Percentiles rank a stretch among this genome's conserved stretches.
These are phyloP conservation scores for Andricus quercusramuli DNA, from an alignment of 2,888 invertebrate genomes.

Conservation along the genomic window DNA sequence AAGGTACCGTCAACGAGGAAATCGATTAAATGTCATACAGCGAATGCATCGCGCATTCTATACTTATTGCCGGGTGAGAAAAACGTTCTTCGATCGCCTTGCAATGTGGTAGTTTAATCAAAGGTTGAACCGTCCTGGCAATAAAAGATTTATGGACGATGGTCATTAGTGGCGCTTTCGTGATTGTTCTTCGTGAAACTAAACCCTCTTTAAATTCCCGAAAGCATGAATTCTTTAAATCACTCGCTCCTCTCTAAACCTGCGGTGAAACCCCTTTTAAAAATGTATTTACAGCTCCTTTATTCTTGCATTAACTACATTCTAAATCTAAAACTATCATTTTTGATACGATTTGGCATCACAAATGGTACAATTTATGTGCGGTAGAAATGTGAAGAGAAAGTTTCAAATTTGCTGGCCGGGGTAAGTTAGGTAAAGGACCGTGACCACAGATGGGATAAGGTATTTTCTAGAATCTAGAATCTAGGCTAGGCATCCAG, in stretches of 20 bases:
- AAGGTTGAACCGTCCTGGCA: conserved; percentile 17
- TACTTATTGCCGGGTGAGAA: conserved; percentile 8
- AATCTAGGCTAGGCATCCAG: background rate
- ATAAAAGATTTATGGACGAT: conserved; percentile 30
- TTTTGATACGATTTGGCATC: background rate
- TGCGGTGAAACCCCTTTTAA: background rate
- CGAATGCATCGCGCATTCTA: conserved; percentile 16
- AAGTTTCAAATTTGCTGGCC: conserved; percentile 5
- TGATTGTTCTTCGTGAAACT: conserved; percentile 35
- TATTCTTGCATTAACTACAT: background rate
- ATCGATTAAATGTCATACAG: conserved; percentile 35
- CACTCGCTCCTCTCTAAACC: background rate
- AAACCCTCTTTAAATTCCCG: background rate
- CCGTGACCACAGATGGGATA: conserved; percentile 13
- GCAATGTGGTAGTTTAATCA: conserved; percentile 2
- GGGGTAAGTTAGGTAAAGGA: conserved; percentile 13
- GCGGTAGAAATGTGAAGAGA: background rate
- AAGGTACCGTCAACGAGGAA: conserved; percentile 22
- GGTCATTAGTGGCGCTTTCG: conserved; percentile 19
- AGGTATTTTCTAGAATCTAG: background rate
- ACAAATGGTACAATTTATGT: background rate
- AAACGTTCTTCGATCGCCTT: conserved; percentile 19
- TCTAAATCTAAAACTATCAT: background rate
- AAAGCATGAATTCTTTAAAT: background rate
- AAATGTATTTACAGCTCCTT: background rate